Base-by-base conservation (phyloP, 2,113 vertebrate genomes). In the Silurus asotus region DNA sequence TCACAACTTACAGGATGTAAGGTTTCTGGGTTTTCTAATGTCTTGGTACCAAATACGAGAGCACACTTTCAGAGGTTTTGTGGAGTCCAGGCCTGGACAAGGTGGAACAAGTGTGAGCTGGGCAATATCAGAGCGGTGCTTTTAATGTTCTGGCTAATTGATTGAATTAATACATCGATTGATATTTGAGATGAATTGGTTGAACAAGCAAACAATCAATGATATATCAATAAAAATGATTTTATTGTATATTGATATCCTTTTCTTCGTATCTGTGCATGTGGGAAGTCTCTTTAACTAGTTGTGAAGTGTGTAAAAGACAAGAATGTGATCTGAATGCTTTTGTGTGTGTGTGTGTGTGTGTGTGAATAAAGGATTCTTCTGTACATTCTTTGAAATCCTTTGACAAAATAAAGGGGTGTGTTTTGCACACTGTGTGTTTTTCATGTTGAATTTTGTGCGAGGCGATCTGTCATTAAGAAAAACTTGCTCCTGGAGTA, bases 401-500 rank as follows among this genome's bases (percentile, higher is more conserved):
- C 28, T 17, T 58, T 25, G 6, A 79, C 15, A 37, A 58, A 37
- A 37, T 37, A 77, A 55, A 9, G 77, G 55, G 55, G 77, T 45
- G 55, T 79, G 77, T 69, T 69, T 81, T 83, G 17, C 53, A 48
- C 59, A 23, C 67, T 5, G 11, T 8, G 3, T 59, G 19, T 74
- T 48, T 45, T 45, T 8, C 53, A 79, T 61, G 56, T 28, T 55
- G 56, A 79, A 79, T 79, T 37, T 59, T 59, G 28, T 37, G 55
- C 37, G 76, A 79, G 55, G 11, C 4, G 76, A 59, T 45, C 82
- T 58, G 67, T 58, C 67, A 45, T 70, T 70, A 37, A 55, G 5
- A 17, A 37, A 83, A 83, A 83, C 81, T 55, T 25, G 64, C 55
- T 83, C 70, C 37, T 59, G 64, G 8, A 37, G 25, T 83, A 58